Conservation (phyloP, 2,113 vertebrate genomes). For the Mus pahari region DNA sequence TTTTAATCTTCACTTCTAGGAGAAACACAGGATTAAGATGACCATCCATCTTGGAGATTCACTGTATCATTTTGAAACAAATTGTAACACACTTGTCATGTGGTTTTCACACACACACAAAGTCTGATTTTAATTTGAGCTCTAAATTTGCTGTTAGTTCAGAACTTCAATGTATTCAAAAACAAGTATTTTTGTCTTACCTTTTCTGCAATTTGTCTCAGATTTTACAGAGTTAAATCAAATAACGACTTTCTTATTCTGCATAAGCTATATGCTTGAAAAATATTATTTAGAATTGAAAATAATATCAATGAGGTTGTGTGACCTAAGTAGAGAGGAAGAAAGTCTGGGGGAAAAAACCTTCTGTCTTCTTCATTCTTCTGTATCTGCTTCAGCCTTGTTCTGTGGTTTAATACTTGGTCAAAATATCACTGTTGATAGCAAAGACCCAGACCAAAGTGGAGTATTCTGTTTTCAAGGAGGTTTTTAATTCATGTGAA, state of each 20-base stretch:
- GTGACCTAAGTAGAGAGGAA: not conserved
- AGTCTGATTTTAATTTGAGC: not conserved
- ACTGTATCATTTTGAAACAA: constrained; percentile 2
- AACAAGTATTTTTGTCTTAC: not conserved
- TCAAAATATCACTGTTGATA: not conserved
- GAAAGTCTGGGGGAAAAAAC: not conserved
- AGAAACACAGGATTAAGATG: not conserved
- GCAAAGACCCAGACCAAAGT: not conserved
- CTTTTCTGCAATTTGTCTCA: not conserved
- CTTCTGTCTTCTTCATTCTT: not conserved
- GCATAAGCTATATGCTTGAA: not conserved
- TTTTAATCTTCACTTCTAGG: not conserved
- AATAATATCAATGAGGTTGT: not conserved
- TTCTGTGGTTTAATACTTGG: not conserved
- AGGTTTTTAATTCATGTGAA: constrained; percentile 19
- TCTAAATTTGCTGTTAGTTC: constrained; percentile 18
- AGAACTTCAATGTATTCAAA: constrained; percentile 44
- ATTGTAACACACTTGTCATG: not conserved
- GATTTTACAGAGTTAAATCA: not conserved
- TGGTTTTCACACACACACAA: not conserved
- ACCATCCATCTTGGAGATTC: not conserved
- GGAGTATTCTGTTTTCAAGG: not conserved
- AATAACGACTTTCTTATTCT: not conserved
- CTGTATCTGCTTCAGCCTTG: not conserved
- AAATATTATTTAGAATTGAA: constrained; percentile 19